Evolutionary conservation across 1,140 invertebrate genomes (phyloP).

Genomic region (Lepidurus packardi): DNA sequence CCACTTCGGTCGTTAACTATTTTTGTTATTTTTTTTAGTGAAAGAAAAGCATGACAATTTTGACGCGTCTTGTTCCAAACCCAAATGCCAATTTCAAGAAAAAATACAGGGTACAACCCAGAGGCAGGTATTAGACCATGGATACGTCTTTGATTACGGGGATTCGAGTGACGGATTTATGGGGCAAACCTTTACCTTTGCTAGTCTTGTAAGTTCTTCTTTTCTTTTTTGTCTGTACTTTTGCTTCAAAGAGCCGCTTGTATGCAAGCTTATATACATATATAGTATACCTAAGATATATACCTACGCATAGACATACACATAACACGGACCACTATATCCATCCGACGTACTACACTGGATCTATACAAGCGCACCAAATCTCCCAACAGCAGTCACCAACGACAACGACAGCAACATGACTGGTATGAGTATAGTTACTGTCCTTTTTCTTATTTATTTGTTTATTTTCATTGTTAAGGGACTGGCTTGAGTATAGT

Average conservation of each 20-base stretch:
- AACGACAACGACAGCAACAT: no score
- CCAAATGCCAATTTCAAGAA: neutral
- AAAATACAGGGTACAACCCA: neutral
- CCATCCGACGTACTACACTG: no score
- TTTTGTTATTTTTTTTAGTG: neutral
- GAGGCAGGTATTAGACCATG: constrained; percentile 17
- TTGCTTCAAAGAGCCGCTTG: neutral
- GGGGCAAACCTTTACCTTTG: neutral
- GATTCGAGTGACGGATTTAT: constrained; percentile 20
- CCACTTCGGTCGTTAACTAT: neutral
- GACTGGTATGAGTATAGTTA: no score
- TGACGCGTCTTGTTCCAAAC: neutral
- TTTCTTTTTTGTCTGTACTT: no score
- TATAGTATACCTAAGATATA: neutral
- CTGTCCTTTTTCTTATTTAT: no score
- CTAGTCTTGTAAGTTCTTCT: neutral
- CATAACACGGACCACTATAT: no score
- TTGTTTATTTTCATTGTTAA: no score
- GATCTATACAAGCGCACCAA: no score
- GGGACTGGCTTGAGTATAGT: no score
- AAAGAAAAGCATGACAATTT: neutral
- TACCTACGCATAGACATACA: no score
- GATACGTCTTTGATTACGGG: constrained; percentile 21
- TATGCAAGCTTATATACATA: neutral
- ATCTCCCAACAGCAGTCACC: no score